phyloP scores from a whole-genome alignment of 1,140 invertebrate genomes.

The Euura saliciscinereae region DNA sequence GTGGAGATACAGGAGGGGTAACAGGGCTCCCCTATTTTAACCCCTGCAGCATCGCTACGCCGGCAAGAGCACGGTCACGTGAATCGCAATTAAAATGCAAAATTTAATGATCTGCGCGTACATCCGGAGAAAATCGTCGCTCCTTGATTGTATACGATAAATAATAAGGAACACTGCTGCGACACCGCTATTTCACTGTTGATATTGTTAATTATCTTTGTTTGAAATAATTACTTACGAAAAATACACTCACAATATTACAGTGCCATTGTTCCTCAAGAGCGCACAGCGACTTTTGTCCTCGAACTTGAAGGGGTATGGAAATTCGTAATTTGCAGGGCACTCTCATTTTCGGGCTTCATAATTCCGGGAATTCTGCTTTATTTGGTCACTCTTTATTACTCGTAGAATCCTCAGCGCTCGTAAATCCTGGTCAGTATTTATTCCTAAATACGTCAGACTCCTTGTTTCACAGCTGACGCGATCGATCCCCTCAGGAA shows the following conservation, averaged over 20 bases:
- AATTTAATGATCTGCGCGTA: conserved; percentile 32
- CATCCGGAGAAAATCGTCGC: not conserved
- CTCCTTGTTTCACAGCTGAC: not conserved
- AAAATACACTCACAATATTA: no score
- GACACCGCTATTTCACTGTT: not conserved
- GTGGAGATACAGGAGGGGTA: conserved; percentile 8
- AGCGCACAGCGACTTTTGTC: no score
- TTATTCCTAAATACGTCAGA: no score
- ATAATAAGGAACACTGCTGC: not conserved
- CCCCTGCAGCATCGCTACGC: conserved; percentile 39
- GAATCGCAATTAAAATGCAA: conserved; percentile 41
- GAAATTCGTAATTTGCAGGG: no score
- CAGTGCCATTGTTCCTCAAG: no score
- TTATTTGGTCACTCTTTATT: no score
- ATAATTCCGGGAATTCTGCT: no score
- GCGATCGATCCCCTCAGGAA: not conserved
- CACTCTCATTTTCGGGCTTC: no score
- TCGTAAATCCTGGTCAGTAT: no score
- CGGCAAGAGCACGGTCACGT: conserved; percentile 21
- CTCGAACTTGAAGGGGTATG: no score
- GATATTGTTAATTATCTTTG: not conserved
- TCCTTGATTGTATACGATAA: conserved; percentile 7
- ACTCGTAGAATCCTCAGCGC: no score
- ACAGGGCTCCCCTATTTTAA: conserved; percentile 4
- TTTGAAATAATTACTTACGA: not conserved